phyloP scores from a whole-genome alignment of 2,797 vertebrate species.

The Neosilurus mollespiculum region DNA sequence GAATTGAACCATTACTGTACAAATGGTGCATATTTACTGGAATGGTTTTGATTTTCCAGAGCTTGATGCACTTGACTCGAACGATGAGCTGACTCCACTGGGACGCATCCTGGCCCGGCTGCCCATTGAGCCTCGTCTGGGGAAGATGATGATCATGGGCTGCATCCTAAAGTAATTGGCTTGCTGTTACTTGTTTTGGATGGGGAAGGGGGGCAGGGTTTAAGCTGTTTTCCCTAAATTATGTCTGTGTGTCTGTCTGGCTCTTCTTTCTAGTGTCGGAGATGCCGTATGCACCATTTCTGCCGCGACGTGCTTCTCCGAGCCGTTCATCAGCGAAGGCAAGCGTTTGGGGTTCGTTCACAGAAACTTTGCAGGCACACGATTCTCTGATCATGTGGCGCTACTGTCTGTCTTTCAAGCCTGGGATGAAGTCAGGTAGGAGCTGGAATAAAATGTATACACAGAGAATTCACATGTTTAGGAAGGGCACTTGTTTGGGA shows the following conservation, averaged over 20 bases:
- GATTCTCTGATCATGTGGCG: conserved; percentile 93
- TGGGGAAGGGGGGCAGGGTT: too few relatives aligned
- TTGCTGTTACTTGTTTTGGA: neutral
- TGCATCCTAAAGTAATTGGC: conserved; percentile 89
- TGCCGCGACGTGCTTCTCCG: conserved; percentile 90
- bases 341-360: conserved; percentile 89
- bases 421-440: conserved; percentile 91
- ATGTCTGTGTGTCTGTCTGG: neutral
- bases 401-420: conserved; percentile 92
- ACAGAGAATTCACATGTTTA: neutral
- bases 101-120: conserved; percentile 90
- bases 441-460: neutral
- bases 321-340: conserved; percentile 92
- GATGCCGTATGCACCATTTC: conserved; percentile 94
- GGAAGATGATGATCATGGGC: conserved; percentile 99
- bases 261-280: conserved; percentile 77
- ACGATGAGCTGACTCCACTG: conserved; percentile 91
- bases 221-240: neutral
- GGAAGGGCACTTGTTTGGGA: neutral
- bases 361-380: conserved; percentile 87
- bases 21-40: neutral
- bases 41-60: conserved; percentile 67
- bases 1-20: neutral
- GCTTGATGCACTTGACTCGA: conserved; percentile 89
- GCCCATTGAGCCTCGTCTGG: conserved; percentile 92